Evolutionary conservation across 2,113 vertebrate species (phyloP), one percentile per base, ranked within the genome.

Genomic region (Pangasianodon gigas): DNA sequence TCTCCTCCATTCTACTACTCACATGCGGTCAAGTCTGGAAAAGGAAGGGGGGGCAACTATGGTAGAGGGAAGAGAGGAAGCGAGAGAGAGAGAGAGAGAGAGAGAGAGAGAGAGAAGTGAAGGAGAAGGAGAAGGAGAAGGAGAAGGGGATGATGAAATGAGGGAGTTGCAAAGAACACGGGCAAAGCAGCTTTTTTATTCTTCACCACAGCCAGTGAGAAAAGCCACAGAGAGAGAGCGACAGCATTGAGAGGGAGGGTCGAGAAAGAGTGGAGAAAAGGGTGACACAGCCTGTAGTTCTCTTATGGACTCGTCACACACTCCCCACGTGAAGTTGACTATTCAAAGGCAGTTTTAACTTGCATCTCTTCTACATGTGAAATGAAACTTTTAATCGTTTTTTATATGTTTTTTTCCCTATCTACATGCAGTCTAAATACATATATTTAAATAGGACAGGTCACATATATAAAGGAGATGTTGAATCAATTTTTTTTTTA

Each of bases 1-100:
- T 44, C 67, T 18, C 67, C 82, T 81, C 71, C 75, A 13, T 82
- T 86, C 87, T 83, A 58, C 84, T 88, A 56, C 95, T 96, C 92
- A 95, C 93, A 96, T 96, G 96, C 95, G 95, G 96, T 96, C 94
- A 75, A 94, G 95, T 96, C 96, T 94, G 94, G 96, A 95, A 95
- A 95, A 95, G 94, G 94, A 94, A 93, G 92, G 88, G 90, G 91
- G 91, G 91, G 93, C 88, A 93, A 94, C 93, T 84, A 82, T 93
- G 88, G 90, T 90, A 91, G 90, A 85, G 92, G 29, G n/a, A 93
- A 93, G 92, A 92, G 71, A 82, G 89, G 44, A 62, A 74, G 90
- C 90, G 90, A 91, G 16, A 88, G 92, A 92, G 92, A 89, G 65
- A 90, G 84, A 79, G 87, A 58, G 84, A 58, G 84, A 85, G n/a